A percentile compares a stretch with the other conserved stretches of the same genome.
These are phyloP conservation scores for Neoaliturus tenellus DNA, from an alignment of 2,888 invertebrate species.

Conservation along the genomic window DNA sequence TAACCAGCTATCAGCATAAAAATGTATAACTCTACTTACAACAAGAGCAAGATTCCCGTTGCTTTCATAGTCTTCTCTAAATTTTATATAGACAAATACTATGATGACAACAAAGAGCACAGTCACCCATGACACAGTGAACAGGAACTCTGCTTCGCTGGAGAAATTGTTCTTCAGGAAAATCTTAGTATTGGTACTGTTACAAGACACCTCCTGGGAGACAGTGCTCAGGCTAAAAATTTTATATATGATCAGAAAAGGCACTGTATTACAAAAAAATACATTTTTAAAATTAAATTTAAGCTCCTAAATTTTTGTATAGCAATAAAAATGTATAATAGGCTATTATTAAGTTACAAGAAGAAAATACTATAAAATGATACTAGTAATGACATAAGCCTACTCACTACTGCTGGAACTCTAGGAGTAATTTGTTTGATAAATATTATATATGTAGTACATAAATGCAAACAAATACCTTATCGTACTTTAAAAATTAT, in stretches of 20 bases:
- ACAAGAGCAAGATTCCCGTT: conserved; percentile 27
- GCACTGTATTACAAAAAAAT: neutral
- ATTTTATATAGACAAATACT: neutral
- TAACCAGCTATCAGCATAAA: no score
- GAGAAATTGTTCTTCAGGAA: conserved; percentile 16
- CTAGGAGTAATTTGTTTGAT: no score
- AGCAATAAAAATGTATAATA: no score
- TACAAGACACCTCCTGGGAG: neutral
- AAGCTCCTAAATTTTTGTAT: no score
- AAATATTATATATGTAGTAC: no score
- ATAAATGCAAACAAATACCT: no score
- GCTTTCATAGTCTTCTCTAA: conserved; percentile 22
- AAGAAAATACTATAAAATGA: no score
- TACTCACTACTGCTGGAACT: no score
- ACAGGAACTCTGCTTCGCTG: conserved; percentile 28
- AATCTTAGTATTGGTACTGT: neutral
- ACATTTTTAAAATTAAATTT: no score
- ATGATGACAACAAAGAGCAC: conserved; percentile 3
- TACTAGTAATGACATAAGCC: no score
- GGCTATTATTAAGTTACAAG: no score
- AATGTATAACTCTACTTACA: conserved; percentile 9
- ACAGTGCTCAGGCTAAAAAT: neutral
- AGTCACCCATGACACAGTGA: neutral
- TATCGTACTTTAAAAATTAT: no score
- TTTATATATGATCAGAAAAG: neutral